Base-by-base conservation (phyloP, 2,797 vertebrate species). In the Neosalanx taihuensis region DNA sequence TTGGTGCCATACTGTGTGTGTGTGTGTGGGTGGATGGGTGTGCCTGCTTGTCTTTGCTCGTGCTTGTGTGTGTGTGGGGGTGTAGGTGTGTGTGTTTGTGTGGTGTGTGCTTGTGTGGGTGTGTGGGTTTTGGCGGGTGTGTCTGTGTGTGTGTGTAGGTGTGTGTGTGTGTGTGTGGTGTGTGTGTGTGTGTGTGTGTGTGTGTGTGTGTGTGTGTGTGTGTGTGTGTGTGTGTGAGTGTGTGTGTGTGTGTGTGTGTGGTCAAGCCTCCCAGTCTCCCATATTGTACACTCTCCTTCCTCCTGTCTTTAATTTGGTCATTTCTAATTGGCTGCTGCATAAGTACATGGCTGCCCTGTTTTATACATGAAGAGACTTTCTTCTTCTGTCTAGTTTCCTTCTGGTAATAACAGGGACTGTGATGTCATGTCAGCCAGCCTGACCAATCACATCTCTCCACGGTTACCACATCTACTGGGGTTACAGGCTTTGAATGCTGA, bases 91-190 rank as follows among this genome's bases (percentile, higher is more conserved):
- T 41, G 37, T 41, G 37, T 41, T 4, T 41, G 37, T 41, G 37
- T 41, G 37, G 37, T n/a, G n/a, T n/a, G n/a, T n/a, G n/a, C n/a
- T n/a, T n/a, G n/a, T n/a, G n/a, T n/a, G n/a, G n/a, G n/a, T 41
- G 37, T 41, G 37, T 41, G 37, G 4, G 37, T 41, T n/a, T n/a
- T n/a, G n/a, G n/a, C n/a, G n/a, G n/a, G 37, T 41, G 37, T 41
- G 37, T 41, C 4, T 49, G 46, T 49, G 46, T 49, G 46, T 49
- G 46, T 49, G 46, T 49, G 46, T 15, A 10, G 3, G 7, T 49
- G 46, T 10, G 46, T 49, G 46, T 58, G 56, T 58, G 13, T 58
- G 56, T 58, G 56, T 58, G 56, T n/a, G 56, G 56, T 58, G 56
- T 58, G 56, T 58, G 56, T 58, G 17, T 58, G 56, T 58, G 56